phyloP scores from a whole-genome alignment of 1,140 invertebrate species.

The Pseudobourletiella spinata region DNA sequence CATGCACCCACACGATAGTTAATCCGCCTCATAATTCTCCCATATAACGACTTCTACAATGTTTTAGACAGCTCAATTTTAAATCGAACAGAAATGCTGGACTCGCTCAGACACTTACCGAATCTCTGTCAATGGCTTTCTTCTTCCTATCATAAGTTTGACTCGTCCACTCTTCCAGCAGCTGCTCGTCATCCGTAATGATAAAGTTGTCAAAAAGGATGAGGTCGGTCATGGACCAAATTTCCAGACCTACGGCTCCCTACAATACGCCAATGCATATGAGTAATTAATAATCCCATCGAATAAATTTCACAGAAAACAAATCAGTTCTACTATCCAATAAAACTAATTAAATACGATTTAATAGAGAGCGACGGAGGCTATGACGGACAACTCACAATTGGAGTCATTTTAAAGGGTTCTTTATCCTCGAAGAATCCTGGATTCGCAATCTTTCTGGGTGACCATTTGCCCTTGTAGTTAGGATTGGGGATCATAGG shows the following conservation, averaged over 20 bases:
- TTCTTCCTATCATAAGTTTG: conserved; percentile 79
- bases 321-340: too few relatives aligned
- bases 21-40: conserved; percentile 57
- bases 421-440: conserved; percentile 84
- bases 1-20: conserved; percentile 69
- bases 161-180: conserved; percentile 69
- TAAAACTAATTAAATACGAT: too few relatives aligned
- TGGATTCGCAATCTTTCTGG: conserved; percentile 75
- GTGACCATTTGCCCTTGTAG: conserved; percentile 91
- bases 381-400: too few relatives aligned
- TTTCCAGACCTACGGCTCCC: conserved; percentile 86
- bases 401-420: conserved; percentile 83
- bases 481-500: conserved; percentile 87
- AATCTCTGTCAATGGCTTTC: conserved; percentile 63
- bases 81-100: conserved; percentile 10
- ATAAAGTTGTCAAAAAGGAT: conserved; percentile 94
- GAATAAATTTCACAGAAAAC: too few relatives aligned
- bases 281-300: not conserved
- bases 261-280: conserved; percentile 42
- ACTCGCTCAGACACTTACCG: too few relatives aligned
- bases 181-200: conserved; percentile 71
- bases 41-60: conserved; percentile 58
- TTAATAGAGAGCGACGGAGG: too few relatives aligned
- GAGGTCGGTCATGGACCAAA: conserved; percentile 95
- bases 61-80: not conserved